These are phyloP conservation scores for Drosophila watanabei DNA, from an alignment of 1,140 invertebrate genomes.

Conservation along the genomic window DNA sequence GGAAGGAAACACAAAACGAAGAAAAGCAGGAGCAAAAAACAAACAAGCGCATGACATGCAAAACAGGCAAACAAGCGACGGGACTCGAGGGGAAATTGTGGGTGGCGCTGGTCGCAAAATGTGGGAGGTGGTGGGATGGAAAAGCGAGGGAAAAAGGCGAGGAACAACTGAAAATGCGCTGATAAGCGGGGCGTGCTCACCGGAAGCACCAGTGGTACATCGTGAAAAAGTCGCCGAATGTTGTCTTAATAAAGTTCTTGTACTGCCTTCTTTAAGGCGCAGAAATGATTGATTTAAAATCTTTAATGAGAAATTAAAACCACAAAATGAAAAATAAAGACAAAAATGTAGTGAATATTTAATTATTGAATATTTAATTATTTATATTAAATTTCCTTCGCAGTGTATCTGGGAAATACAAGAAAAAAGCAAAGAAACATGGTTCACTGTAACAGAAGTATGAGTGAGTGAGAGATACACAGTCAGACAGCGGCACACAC, in stretches of 20 bases:
- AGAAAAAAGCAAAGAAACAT: constrained; percentile 1
- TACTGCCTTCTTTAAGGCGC: not conserved
- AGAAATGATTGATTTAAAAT: not conserved
- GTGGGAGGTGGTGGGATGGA: not conserved
- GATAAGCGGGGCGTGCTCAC: constrained; percentile 76
- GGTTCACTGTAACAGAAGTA: constrained; percentile 12
- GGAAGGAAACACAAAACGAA: constrained; percentile 72
- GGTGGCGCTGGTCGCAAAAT: constrained; percentile 11
- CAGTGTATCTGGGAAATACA: constrained; percentile 13
- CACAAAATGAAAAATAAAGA: not conserved
- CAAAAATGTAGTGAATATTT: not conserved
- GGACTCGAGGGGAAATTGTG: constrained; percentile 14
- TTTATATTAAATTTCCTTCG: not conserved
- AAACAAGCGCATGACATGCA: constrained; percentile 83
- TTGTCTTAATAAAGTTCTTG: not conserved
- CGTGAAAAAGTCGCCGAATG: constrained; percentile 4
- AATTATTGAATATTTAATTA: not conserved
- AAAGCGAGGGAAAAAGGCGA: constrained; percentile 3
- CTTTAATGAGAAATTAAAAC: not conserved
- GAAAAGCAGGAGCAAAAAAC: constrained; percentile 62
- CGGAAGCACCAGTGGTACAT: constrained; percentile 52
- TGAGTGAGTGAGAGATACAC: constrained; percentile 10
- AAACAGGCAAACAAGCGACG: constrained; percentile 65
- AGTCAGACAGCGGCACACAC: constrained; percentile 6
- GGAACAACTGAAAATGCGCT: constrained; percentile 72